Conservation (phyloP, 2,888 invertebrate species). For the Chrysolina oricalcia region DNA sequence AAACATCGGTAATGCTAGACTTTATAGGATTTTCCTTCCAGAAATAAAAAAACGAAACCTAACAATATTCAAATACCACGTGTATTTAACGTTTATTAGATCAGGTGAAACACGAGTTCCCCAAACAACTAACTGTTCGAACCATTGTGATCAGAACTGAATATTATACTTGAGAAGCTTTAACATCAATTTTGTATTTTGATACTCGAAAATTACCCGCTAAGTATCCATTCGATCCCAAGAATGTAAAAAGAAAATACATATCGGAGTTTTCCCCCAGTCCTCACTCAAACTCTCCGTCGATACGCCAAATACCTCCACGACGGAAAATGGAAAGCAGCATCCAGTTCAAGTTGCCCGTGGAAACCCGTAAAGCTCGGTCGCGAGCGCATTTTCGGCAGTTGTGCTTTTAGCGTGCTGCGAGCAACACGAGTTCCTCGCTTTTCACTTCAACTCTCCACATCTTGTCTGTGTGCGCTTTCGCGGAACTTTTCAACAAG, state of each 20-base stretch:
- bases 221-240: background rate
- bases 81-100: no score
- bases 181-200: background rate
- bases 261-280: background rate
- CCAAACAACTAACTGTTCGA: no score
- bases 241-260: background rate
- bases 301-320: background rate
- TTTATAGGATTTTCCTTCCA: no score
- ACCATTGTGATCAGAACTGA: no score
- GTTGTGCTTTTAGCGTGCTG: slow-evolving; percentile 65
- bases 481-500: slow-evolving; percentile 18
- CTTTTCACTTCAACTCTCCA: slow-evolving; percentile 51
- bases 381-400: slow-evolving; percentile 62
- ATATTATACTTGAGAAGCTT: no score
- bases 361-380: slow-evolving; percentile 40
- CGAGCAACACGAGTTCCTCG: slow-evolving; percentile 57
- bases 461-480: slow-evolving; percentile 45
- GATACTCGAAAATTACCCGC: background rate
- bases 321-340: slow-evolving; percentile 7
- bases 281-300: background rate
- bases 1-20: no score
- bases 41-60: no score
- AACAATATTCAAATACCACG: no score
- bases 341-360: slow-evolving; percentile 12
- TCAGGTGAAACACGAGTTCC: no score